Evolutionary conservation across 2,888 invertebrate genomes (phyloP), one percentile per base, ranked within the genome.

Genomic region (Plusia festucae): DNA sequence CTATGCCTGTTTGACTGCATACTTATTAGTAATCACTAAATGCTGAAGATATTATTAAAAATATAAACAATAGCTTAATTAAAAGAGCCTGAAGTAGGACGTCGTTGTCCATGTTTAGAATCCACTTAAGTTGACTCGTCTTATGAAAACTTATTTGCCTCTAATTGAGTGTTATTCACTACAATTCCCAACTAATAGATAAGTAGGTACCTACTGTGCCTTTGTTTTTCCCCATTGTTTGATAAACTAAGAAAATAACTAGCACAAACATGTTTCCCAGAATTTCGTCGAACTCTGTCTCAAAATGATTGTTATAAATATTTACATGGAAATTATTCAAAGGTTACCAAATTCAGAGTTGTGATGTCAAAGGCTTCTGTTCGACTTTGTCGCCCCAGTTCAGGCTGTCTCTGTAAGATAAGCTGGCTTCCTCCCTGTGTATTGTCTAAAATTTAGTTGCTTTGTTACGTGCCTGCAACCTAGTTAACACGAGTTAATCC

Each of bases 361-460:
- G 53, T 70, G 71, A 78, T 68, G 72, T 79, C 70, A 71, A 56
- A 68, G 68, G 70, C 44, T 59, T 71, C 46, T 62, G 61, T 67
- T 65, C 58, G 68, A 70, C 77, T 78, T 67, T 65, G 77, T 70
- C 73, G 82, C 76, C 70, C 78, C 77, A 78, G 84, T 82, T 81
- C 69, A 75, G 72, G 67, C 89, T 91, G 91, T 70, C 79, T 82
- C 79, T 78, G 83, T 78, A 76, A 85, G 91, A 91, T 91, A 91
- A 91, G 88, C 87, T 82, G 76, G 83, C 85, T 87, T 82, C 79
- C 86, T 84, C 80, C 63, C 69, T 76, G 73, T 78, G 78, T 82
- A 89, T 89, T 90, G 89, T 88, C 85, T 87, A 64, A 84, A 87
- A 85, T 87, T 84, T 82, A 80, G 85, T 78, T 82, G 81, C 84